phyloP scores from a whole-genome alignment of 2,888 invertebrate genomes.

The Colletes collaris region DNA sequence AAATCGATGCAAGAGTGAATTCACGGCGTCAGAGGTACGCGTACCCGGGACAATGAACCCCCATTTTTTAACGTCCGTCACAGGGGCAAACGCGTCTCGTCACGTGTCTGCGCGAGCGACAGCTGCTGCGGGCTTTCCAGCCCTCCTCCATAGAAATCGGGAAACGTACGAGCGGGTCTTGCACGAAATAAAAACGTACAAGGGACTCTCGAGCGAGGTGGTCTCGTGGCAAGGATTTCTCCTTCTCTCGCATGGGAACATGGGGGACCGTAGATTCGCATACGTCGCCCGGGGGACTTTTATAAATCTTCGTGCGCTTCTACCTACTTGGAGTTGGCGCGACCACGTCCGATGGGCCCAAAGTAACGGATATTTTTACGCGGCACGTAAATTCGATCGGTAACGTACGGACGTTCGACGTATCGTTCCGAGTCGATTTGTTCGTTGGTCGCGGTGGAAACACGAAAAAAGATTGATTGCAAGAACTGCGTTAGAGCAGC shows the following conservation, averaged over 20 bases:
- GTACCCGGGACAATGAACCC: conserved; percentile 71
- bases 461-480: too few species aligned
- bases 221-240: conserved; percentile 12
- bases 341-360: too few species aligned
- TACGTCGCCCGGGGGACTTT: conserved; percentile 18
- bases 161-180: conserved; percentile 54
- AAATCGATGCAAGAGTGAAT: conserved; percentile 54
- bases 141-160: conserved; percentile 64
- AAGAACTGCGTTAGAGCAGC: not conserved
- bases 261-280: conserved; percentile 48
- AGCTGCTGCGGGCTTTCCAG: conserved; percentile 66
- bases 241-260: conserved; percentile 50
- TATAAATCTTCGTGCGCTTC: conserved; percentile 13
- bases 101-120: conserved; percentile 63
- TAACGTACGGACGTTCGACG: too few species aligned
- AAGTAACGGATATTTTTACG: too few species aligned
- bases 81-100: conserved; percentile 42
- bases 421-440: too few species aligned
- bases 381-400: too few species aligned
- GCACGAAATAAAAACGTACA: conserved; percentile 44
- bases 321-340: not conserved
- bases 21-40: conserved; percentile 9
- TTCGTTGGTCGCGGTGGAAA: too few species aligned
- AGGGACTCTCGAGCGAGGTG: conserved; percentile 6
- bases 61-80: conserved; percentile 69